A percentile compares a stretch with the other conserved stretches of the same genome.
Evolutionary conservation across 2,888 invertebrate species (phyloP).

Genomic region (Troides helena): DNA sequence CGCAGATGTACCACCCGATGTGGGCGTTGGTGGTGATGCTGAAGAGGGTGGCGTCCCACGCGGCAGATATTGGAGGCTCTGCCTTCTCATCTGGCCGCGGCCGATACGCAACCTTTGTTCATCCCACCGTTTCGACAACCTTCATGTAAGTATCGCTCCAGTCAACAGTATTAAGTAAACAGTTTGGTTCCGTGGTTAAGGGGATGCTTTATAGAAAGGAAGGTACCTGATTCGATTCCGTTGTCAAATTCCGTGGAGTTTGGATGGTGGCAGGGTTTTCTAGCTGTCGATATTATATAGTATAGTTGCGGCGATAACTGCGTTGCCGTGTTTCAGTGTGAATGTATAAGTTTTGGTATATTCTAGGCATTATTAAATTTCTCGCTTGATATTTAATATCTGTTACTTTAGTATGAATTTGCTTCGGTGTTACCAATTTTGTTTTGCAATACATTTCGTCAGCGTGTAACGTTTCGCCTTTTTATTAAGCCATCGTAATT

Average conservation of each 20-base stretch:
- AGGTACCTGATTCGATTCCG: too few species aligned
- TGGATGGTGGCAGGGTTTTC: too few species aligned
- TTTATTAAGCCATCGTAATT: constrained; percentile 25
- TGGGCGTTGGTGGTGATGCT: constrained; percentile 34
- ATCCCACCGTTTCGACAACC: constrained; percentile 88
- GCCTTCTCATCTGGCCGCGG: constrained; percentile 69
- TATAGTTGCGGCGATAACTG: too few species aligned
- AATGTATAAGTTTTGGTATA: too few species aligned
- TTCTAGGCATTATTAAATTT: too few species aligned
- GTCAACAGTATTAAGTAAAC: too few species aligned
- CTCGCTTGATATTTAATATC: neutral
- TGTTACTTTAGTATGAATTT: constrained; percentile 5
- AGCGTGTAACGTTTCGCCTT: constrained; percentile 17
- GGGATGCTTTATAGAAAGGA: too few species aligned
- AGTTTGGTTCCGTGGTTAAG: too few species aligned
- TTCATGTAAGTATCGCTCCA: constrained; percentile 81
- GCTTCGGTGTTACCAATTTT: constrained; percentile 14
- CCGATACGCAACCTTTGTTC: constrained; percentile 82
- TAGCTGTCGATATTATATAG: too few species aligned
- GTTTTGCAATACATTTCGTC: constrained; percentile 22
- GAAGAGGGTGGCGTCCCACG: constrained; percentile 40
- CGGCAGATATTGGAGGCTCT: constrained; percentile 62
- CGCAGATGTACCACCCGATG: constrained; percentile 21
- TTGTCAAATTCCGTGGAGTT: too few species aligned
- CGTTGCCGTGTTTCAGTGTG: too few species aligned